These are phyloP conservation scores for Rambutsinella grinnellia DNA, from an alignment of 2,888 invertebrate species.

Conservation along the genomic window DNA sequence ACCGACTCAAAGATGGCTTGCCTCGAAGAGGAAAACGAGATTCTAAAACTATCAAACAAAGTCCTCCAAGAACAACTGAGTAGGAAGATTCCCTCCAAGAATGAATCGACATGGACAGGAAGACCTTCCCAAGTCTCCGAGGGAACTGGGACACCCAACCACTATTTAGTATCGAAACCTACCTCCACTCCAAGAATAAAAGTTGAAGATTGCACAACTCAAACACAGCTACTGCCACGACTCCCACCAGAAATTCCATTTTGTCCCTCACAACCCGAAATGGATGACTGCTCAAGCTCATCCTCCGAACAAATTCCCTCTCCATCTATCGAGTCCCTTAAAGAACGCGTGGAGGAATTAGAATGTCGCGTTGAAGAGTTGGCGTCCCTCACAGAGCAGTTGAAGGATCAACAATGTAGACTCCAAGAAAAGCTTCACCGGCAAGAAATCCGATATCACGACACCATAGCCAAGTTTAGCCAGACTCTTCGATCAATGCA, in stretches of 20 bases:
- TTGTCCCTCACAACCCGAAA: too few relatives aligned
- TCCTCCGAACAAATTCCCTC: not conserved
- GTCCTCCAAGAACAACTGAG: slow-evolving; percentile 1
- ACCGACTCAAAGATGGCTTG: not conserved
- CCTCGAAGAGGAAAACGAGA: slow-evolving; percentile 20
- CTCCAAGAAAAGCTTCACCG: slow-evolving; percentile 28
- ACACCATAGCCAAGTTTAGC: slow-evolving; percentile 33
- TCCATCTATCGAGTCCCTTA: not conserved
- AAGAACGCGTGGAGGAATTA: not conserved
- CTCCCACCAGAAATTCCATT: too few relatives aligned
- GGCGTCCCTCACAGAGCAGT: not conserved
- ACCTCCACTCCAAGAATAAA: not conserved
- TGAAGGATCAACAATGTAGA: not conserved
- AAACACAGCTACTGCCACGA: not conserved
- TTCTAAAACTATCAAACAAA: slow-evolving; percentile 7
- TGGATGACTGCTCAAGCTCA: not conserved
- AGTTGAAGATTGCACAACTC: not conserved
- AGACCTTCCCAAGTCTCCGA: not conserved
- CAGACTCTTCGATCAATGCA: slow-evolving; percentile 37
- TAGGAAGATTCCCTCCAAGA: too few relatives aligned
- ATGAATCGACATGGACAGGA: too few relatives aligned
- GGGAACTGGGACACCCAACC: not conserved
- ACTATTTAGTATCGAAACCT: not conserved
- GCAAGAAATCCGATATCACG: slow-evolving; percentile 43
- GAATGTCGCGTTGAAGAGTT: slow-evolving; percentile 12